Base-by-base conservation (phyloP, 2,113 vertebrate species). In the Elgaria multicarinata region DNA sequence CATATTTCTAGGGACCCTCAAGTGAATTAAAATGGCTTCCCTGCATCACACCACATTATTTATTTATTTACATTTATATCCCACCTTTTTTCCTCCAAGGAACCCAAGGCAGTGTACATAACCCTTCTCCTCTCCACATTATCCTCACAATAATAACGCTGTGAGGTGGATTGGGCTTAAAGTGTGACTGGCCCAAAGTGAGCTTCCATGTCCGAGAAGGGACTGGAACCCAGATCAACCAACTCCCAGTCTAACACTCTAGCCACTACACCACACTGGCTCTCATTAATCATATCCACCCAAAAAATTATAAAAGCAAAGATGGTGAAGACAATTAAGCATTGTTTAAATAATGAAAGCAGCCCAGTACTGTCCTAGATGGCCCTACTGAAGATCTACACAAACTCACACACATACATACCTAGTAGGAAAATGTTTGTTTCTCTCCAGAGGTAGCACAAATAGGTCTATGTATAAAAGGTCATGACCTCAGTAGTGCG, bases 401-500 rank as follows among this genome's bases (percentile, higher is more conserved):
- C 33, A 28, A 24, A 50, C 3, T 9, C 20, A 36, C 22, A 39
- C 69, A 33, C 16, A 36, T 16, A 44, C 42, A 77, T 4, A 5
- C 71, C n/a, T 36, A n/a, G n/a, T 72, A 4, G 71, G 71, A 72
- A 16, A n/a, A 20, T 53, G 18, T 62, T 22, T 62, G 3, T 62
- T 22, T 36, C 6, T 10, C 14, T 50, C n/a, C 46, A 71, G 39
- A 81, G 46, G 50, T 74, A 74, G 50, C 62, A 55, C 26, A 85
- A 76, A 39, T 33, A 66, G 14, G 50, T 77, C 31, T 77, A 84
- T 78, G 78, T 2, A 44, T 92, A 85, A 88, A 76, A 26, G 80
- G 62, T 55, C 88, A 84, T 78, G 92, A 88, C 36, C 4, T 20
- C 90, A 81, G 78, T 89, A 93, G 69, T 62, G 42, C 39, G 88